Percentiles rank a stretch among this genome's conserved stretches.
phyloP scores from a whole-genome alignment of 2,797 vertebrate species.

The Alectoris magna region DNA sequence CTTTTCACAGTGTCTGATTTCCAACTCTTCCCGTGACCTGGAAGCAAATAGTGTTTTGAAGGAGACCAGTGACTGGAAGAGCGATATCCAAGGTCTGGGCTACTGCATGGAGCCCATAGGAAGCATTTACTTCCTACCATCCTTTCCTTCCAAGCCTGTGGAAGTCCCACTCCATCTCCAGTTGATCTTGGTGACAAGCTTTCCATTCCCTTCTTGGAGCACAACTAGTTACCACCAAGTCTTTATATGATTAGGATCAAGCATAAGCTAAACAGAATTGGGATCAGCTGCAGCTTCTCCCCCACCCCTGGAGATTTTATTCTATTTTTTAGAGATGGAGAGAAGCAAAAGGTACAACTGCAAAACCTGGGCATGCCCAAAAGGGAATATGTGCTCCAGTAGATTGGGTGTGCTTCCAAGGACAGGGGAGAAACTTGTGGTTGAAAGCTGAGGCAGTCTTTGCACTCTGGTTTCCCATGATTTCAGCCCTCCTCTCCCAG shows the following conservation, averaged over 20 bases:
- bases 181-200: not conserved
- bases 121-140: not conserved
- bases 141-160: not conserved
- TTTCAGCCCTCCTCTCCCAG: not conserved
- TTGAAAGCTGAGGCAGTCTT: not conserved
- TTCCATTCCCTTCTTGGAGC: not conserved
- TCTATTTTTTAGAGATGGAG: not conserved
- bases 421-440: not conserved
- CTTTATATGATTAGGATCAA: not conserved
- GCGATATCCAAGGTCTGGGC: not conserved
- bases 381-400: not conserved
- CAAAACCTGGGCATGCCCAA: slow-evolving; percentile 1
- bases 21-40: slow-evolving; percentile 10
- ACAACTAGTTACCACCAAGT: not conserved
- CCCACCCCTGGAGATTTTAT: not conserved
- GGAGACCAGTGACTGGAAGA: not conserved
- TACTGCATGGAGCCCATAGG: not conserved
- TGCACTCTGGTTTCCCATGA: not conserved
- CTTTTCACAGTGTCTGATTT: slow-evolving; percentile 26
- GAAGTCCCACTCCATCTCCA: not conserved
- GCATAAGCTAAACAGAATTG: not conserved
- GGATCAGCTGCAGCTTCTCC: not conserved
- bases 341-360: not conserved
- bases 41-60: not conserved
- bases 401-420: not conserved